Base-by-base conservation (phyloP, 2,797 vertebrate genomes). In the Hydrocynus forskahlii region DNA sequence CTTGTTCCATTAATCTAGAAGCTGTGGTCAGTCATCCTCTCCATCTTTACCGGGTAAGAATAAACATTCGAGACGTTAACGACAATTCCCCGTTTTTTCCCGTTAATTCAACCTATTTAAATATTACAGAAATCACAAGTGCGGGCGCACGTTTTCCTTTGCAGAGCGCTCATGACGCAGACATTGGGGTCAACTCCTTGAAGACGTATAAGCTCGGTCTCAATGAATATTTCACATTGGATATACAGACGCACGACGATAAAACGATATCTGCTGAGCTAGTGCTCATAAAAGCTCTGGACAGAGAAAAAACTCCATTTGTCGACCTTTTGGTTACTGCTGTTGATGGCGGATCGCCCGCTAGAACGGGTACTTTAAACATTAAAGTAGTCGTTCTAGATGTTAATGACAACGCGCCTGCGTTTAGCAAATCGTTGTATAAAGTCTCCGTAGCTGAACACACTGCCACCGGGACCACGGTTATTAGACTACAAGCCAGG, bases 351-450 rank as follows among this genome's bases (percentile, higher is more conserved):
- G 87, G 86, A 10, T 79, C 84, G 0, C 83, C 87, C 70, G 75
- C 80, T 19, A 79, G 70, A 50, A 76, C 80, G 25, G 86, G 86
- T 0, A 83, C 84, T 9, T 87, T 71, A 71, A 35, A 3, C 81
- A 84, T 93, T 59, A 86, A 91, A 59, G 87, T 93, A 16, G 84
- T 91, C 83, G 90, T 93, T 66, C 79, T 88, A 59, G 92, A 94
- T 85, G 83, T 75, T 64, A 94, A 93, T 84, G 93, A 93, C 63
- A 89, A 94, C 69, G 82, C 82, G 9, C 91, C 93, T 9, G 77
- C 85, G 57, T 88, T 88, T 50, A 77, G 23, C 14, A 86, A 81
- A 16, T 59, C 75, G 0, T 40, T 89, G 40, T 88, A 87, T 48
- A 86, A 84, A 74, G 72, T 87, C 0, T 83, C 80, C 6, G 52